phyloP scores from a whole-genome alignment of 2,797 vertebrate genomes.

The Clangula hyemalis region DNA sequence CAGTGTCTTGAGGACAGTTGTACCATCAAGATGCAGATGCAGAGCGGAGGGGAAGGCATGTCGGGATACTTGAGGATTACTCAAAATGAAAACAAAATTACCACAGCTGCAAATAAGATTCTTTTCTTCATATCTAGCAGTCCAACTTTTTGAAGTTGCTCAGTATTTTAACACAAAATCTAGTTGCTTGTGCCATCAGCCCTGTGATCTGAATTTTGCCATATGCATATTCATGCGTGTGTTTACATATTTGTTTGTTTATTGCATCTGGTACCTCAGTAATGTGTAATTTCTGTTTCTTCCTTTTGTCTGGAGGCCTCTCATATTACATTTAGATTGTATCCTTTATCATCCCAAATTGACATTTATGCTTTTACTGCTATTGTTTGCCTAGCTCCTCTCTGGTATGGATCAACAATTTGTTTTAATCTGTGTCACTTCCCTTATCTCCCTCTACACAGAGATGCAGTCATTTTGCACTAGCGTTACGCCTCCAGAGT shows the following conservation, averaged over 20 bases:
- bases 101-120: conserved; percentile 18
- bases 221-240: conserved; percentile 64
- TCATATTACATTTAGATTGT: conserved; percentile 90
- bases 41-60: not conserved
- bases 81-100: conserved; percentile 57
- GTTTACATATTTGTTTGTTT: conserved; percentile 56
- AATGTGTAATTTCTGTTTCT: conserved; percentile 84
- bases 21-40: conserved; percentile 32
- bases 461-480: conserved; percentile 77
- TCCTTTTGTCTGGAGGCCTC: conserved; percentile 86
- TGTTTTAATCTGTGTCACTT: conserved; percentile 87
- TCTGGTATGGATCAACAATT: conserved; percentile 81
- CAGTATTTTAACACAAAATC: conserved; percentile 71
- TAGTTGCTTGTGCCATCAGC: conserved; percentile 70
- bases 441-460: conserved; percentile 80
- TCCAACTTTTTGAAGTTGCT: conserved; percentile 35
- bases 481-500: conserved; percentile 66
- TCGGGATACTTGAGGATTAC: not conserved
- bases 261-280: conserved; percentile 75
- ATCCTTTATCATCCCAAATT: conserved; percentile 89
- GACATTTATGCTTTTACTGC: conserved; percentile 90
- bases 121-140: not conserved
- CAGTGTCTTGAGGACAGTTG: conserved; percentile 40
- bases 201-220: conserved; percentile 61
- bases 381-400: conserved; percentile 86